Evolutionary conservation across 2,797 vertebrate species (phyloP).

Genomic region (Oryzias sinensis): DNA sequence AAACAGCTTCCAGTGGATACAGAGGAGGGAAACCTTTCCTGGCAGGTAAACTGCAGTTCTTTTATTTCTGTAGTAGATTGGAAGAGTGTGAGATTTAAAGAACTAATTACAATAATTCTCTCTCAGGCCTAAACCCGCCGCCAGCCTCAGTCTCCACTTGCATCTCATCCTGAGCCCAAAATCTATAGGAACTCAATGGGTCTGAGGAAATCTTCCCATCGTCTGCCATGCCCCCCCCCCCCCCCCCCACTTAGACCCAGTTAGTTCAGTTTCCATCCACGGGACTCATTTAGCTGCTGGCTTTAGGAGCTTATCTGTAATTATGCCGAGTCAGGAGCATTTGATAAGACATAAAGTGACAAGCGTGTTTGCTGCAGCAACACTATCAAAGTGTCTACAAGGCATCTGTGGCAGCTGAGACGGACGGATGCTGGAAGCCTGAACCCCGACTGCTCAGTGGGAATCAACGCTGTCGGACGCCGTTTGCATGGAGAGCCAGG

Average conservation of each 20-base stretch:
- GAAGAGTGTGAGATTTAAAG: slow-evolving; percentile 24
- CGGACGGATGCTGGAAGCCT: slow-evolving; percentile 31
- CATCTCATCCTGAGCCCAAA: slow-evolving; percentile 23
- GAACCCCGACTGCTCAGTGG: slow-evolving; percentile 24
- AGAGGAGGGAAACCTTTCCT: slow-evolving; percentile 29
- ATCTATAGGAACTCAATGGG: slow-evolving; percentile 20
- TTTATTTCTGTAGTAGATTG: slow-evolving; percentile 1
- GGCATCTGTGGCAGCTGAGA: slow-evolving; percentile 32
- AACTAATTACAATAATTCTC: slow-evolving; percentile 59
- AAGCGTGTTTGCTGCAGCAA: slow-evolving; percentile 36
- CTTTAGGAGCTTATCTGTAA: slow-evolving; percentile 36
- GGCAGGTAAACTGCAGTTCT: slow-evolving; percentile 31
- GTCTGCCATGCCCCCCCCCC: slow-evolving; percentile 37
- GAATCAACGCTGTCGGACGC: slow-evolving; percentile 55
- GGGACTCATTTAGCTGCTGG: slow-evolving; percentile 20
- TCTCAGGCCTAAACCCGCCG: slow-evolving; percentile 25
- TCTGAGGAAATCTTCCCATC: slow-evolving; percentile 25
- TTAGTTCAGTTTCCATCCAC: slow-evolving; percentile 33
- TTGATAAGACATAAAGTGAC: slow-evolving; percentile 60
- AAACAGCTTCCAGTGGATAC: slow-evolving; percentile 17
- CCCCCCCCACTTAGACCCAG: slow-evolving; percentile 48
- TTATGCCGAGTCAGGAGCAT: slow-evolving; percentile 49
- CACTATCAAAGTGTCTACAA: slow-evolving; percentile 39
- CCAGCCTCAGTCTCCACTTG: slow-evolving; percentile 24
- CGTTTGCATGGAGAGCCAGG: slow-evolving; percentile 33